phyloP scores from a whole-genome alignment of 2,888 invertebrate species.

The Pycnomerus fuliginosus region DNA sequence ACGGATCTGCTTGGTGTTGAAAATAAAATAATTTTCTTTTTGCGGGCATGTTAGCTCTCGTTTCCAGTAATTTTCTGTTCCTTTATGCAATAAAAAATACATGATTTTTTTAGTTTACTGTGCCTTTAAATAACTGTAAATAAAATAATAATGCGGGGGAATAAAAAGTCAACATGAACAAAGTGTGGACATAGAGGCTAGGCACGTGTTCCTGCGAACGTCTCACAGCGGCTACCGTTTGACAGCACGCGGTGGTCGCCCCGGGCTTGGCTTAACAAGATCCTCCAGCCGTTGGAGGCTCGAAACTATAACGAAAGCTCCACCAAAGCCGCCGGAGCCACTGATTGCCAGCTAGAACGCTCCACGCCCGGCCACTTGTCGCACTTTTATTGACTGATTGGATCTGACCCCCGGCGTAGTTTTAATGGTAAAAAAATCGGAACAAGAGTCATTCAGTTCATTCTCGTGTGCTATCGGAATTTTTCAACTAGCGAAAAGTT shows the following conservation, averaged over 20 bases:
- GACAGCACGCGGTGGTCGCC: constrained; percentile 32
- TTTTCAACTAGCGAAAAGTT: too few relatives aligned
- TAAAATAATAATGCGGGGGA: too few relatives aligned
- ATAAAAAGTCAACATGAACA: constrained; percentile 19
- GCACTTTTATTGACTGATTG: constrained; percentile 48
- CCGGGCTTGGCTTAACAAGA: constrained; percentile 45
- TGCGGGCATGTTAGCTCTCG: too few relatives aligned
- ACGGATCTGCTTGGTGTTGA: too few relatives aligned
- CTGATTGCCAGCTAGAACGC: constrained; percentile 39
- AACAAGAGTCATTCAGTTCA: constrained; percentile 23
- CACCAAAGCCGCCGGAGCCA: constrained; percentile 35
- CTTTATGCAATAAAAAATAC: too few relatives aligned
- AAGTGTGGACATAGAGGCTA: constrained; percentile 38
- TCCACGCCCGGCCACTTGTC: constrained; percentile 38
- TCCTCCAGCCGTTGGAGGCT: constrained; percentile 38
- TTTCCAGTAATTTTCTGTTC: too few relatives aligned
- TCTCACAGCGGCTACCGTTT: constrained; percentile 37
- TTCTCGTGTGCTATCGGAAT: neutral
- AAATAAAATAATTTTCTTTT: too few relatives aligned
- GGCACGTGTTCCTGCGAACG: constrained; percentile 45
- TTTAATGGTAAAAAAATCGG: constrained; percentile 45
- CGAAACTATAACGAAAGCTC: constrained; percentile 37
- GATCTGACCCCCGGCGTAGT: constrained; percentile 43
- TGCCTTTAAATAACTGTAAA: too few relatives aligned
- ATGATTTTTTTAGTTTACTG: too few relatives aligned